Evolutionary conservation across 2,888 invertebrate species (phyloP).

Genomic region (Drosophila neotestacea): DNA sequence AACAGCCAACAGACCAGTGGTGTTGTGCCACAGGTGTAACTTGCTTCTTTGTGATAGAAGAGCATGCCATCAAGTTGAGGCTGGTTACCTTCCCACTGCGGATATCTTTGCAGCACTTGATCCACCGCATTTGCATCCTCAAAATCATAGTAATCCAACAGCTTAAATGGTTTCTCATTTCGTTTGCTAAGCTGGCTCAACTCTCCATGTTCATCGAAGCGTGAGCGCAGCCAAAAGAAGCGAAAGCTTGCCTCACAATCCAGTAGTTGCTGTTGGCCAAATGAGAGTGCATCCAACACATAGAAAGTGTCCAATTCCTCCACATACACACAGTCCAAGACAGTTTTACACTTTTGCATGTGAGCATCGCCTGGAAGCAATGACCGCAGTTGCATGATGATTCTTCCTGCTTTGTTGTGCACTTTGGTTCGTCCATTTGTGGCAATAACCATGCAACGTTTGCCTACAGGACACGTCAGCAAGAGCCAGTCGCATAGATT

Average conservation of each 20-base stretch:
- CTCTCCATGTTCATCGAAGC: conserved; percentile 87
- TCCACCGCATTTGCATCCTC: conserved; percentile 70
- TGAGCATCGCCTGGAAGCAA: conserved; percentile 79
- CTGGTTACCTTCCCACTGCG: conserved; percentile 81
- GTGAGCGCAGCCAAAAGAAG: conserved; percentile 92
- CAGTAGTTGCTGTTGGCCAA: conserved; percentile 79
- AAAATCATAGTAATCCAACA: conserved; percentile 75
- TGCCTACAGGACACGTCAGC: conserved; percentile 93
- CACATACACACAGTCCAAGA: conserved; percentile 94
- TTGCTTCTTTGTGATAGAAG: conserved; percentile 94
- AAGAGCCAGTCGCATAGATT: conserved; percentile 91
- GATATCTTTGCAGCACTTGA: conserved; percentile 71
- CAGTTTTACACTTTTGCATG: conserved; percentile 56
- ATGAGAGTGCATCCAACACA: conserved; percentile 90
- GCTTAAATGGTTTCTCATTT: conserved; percentile 70
- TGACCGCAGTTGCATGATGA: conserved; percentile 86
- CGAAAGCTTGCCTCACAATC: conserved; percentile 89
- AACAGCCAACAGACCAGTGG: conserved; percentile 97
- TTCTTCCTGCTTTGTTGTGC: conserved; percentile 89
- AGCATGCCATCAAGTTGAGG: conserved; percentile 93
- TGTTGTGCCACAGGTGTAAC: conserved; percentile 92
- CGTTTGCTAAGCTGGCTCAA: conserved; percentile 35
- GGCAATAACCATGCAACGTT: conserved; percentile 93
- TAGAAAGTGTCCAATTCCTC: conserved; percentile 88
- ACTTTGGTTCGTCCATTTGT: conserved; percentile 89